phyloP scores from a whole-genome alignment of 1,140 invertebrate species.

The Rhyacophila brunnea region DNA sequence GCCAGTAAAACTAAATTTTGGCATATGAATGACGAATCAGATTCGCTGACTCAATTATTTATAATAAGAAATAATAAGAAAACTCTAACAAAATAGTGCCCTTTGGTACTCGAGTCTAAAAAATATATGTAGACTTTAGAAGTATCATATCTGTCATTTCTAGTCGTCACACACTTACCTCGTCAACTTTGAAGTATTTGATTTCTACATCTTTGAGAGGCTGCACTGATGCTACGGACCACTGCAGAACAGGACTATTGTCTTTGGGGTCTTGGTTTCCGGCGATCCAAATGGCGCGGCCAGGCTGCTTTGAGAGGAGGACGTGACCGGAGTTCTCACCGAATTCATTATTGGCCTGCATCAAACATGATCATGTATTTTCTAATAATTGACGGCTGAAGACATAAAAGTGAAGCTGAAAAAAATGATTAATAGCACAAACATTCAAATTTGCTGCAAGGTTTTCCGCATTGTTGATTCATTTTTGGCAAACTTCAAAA shows the following conservation, averaged over 20 bases:
- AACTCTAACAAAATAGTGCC: too few relatives aligned
- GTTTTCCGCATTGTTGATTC: too few relatives aligned
- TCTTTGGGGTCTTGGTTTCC: conserved; percentile 10
- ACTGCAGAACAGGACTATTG: conserved; percentile 14
- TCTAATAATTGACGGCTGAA: too few relatives aligned
- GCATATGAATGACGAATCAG: too few relatives aligned
- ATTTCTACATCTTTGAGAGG: conserved; percentile 28
- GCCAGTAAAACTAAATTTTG: too few relatives aligned
- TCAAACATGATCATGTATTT: background rate
- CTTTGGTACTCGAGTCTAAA: background rate
- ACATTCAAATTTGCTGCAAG: too few relatives aligned
- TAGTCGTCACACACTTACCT: conserved; percentile 11
- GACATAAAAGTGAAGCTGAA: too few relatives aligned
- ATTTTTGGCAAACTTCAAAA: too few relatives aligned
- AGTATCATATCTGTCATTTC: background rate
- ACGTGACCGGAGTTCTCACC: conserved; percentile 8
- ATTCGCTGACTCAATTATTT: too few relatives aligned
- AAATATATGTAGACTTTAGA: background rate
- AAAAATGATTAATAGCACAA: too few relatives aligned
- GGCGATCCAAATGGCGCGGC: conserved; percentile 17
- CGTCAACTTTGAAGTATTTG: conserved; percentile 29
- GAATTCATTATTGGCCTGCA: conserved; percentile 23
- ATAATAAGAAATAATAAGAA: too few relatives aligned
- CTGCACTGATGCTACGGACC: conserved; percentile 26
- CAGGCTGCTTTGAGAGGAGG: conserved; percentile 8